Percentiles rank a stretch among this genome's conserved stretches.
Conservation (phyloP, 2,797 vertebrate species). For the Lepilemur septentrionalis region DNA sequence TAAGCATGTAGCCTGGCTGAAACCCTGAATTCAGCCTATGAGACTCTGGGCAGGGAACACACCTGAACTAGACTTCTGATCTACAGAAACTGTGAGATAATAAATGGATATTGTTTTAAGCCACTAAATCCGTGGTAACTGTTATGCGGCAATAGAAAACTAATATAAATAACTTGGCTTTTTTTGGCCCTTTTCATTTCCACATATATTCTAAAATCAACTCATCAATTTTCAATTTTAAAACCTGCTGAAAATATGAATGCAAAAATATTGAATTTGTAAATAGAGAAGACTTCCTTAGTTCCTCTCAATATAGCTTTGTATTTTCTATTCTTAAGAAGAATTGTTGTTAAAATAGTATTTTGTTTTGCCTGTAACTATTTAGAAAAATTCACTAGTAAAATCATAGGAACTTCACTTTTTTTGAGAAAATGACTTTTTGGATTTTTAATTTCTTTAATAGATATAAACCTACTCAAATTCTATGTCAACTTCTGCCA, state of each 20-base stretch:
- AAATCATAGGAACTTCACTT: neutral
- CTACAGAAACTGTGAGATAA: neutral
- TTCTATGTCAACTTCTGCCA: neutral
- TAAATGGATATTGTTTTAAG: neutral
- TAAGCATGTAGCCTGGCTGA: neutral
- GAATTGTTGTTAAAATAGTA: neutral
- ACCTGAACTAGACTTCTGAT: neutral
- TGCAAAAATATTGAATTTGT: neutral
- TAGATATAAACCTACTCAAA: neutral
- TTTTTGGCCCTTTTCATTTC: neutral
- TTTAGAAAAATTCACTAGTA: neutral
- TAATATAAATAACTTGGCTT: neutral
- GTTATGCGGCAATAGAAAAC: neutral
- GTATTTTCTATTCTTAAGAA: neutral
- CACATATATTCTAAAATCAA: neutral
- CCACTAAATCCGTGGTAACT: neutral
- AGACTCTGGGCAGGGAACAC: neutral
- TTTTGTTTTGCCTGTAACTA: neutral
- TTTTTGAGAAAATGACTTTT: neutral
- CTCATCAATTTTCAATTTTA: neutral
- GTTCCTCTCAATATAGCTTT: neutral
- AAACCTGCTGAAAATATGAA: neutral
- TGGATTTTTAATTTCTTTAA: neutral
- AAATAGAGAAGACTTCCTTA: neutral
- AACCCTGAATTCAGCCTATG: neutral